Conservation (phyloP, 2,888 invertebrate species). For the Zaprionus obscuricornis region DNA sequence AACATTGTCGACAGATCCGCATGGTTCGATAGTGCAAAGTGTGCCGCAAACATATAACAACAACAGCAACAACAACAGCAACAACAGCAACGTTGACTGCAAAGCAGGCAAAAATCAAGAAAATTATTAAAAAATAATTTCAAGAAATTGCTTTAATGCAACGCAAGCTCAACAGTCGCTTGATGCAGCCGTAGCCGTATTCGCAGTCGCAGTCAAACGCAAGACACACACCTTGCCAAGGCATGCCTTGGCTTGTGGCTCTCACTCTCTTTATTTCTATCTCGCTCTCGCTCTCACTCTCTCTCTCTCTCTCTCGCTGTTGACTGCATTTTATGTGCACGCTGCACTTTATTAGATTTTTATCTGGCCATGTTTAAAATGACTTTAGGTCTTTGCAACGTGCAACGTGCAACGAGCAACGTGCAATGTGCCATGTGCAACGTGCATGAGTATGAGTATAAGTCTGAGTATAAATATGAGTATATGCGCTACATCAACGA, state of each 20-base stretch:
- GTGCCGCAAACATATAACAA: constrained; percentile 57
- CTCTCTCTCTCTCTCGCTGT: constrained; percentile 1
- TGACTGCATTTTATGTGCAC: constrained; percentile 30
- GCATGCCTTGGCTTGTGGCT: constrained; percentile 14
- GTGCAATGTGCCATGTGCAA: no score
- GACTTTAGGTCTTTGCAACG: constrained; percentile 60
- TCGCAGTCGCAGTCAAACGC: constrained; percentile 1
- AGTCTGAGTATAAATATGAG: no score
- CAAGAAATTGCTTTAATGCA: constrained; percentile 68
- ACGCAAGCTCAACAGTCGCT: constrained; percentile 23
- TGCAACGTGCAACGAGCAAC: constrained; percentile 13
- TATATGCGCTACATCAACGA: no score
- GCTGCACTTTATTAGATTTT: constrained; percentile 73
- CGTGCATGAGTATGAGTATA: no score
- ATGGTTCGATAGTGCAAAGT: constrained; percentile 74
- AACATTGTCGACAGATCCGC: constrained; percentile 47
- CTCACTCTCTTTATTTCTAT: no score
- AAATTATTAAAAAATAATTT: constrained; percentile 65
- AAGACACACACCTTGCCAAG: constrained; percentile 2
- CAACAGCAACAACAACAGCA: constrained; percentile 14
- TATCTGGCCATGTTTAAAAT: constrained; percentile 67
- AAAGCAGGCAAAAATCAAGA: constrained; percentile 13
- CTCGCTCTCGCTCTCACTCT: no score
- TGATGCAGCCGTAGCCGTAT: constrained; percentile 13
- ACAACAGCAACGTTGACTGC: constrained; percentile 18